Base-by-base conservation (phyloP, 2,888 invertebrate genomes). In the Ectobius pallidus region DNA sequence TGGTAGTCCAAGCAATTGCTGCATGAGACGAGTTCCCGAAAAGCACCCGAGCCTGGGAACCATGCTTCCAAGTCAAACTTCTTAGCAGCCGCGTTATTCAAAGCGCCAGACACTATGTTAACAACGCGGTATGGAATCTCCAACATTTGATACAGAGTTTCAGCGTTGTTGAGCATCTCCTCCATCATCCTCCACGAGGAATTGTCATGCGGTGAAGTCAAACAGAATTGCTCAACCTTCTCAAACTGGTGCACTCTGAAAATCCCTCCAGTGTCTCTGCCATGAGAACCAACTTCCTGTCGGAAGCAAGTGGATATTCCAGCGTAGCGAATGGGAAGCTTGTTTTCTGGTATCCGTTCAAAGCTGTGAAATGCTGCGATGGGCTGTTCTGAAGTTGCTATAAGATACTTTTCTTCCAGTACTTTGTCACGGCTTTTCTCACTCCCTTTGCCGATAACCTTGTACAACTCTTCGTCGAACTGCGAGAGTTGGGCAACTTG, bases 211-310 rank as follows among this genome's bases (percentile, higher is more conserved):
- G 99, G 99, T 0, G 99, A 99, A 0, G 99, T 98, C 25, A 99
- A 84, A 68, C 95, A 95, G 84, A 99, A 99, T 84, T 99, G 99
- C 84, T 99, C 99, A 2, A 98, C 93, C 88, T 99, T 99, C 85
- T 99, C 99, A 85, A 99, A 99, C 82, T 99, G 99, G 87, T 99
- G 99, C 16, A 99, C 99, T 78, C 99, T 88, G 85, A 99, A 99
- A 77, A 99, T 99, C 61, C 99, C 99, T 72, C 99, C 87, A 0
- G 99, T 99, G 82, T 99, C 99, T 9, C 99, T 89, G 0, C 99
- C 99, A 83, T 99, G 99, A 1, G 98, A 98, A 0, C 99, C 99
- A 1, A 97, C 98, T 85, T 99, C 99, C 86, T 99, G 98, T 42
- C 99, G 88, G 86, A 99, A 99, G 83, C 99, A 99, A 0, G 98